Conservation (phyloP, 2,888 invertebrate genomes). For the Pardosa pseudoannulata region DNA sequence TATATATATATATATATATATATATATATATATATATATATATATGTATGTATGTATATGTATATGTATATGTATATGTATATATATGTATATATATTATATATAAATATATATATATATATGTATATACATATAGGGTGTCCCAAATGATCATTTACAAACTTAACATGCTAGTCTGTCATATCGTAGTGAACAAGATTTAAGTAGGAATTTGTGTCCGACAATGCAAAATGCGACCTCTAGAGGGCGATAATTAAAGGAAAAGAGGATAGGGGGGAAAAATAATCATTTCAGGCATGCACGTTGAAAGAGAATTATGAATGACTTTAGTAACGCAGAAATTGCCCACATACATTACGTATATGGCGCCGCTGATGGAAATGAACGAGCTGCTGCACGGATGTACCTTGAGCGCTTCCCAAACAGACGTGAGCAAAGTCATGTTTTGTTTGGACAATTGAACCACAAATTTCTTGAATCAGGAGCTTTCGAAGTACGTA, state of each 20-base stretch:
- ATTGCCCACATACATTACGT: slow-evolving; percentile 25
- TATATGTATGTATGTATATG: too few relatives aligned
- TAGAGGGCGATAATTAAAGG: slow-evolving; percentile 9
- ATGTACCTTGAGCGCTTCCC: slow-evolving; percentile 5
- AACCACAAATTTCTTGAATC: background rate
- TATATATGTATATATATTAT: too few relatives aligned
- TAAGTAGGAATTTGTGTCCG: slow-evolving; percentile 12
- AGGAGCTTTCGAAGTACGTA: background rate
- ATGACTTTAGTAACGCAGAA: slow-evolving; percentile 6
- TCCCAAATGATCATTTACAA: slow-evolving; percentile 19
- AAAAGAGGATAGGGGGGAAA: background rate
- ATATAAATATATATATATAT: background rate
- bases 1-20: too few relatives aligned
- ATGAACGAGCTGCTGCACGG: slow-evolving; percentile 27
- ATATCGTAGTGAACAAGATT: background rate
- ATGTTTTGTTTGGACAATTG: slow-evolving; percentile 17
- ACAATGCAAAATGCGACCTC: background rate
- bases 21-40: too few relatives aligned
- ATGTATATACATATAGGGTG: background rate
- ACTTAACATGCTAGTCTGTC: slow-evolving; percentile 14
- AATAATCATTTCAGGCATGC: background rate
- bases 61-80: too few relatives aligned
- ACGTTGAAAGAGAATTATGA: slow-evolving; percentile 7
- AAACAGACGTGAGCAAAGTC: slow-evolving; percentile 36
- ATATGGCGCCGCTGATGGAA: slow-evolving; percentile 16